Percentiles rank a stretch among this genome's conserved stretches.
phyloP scores from a whole-genome alignment of 35 echinoderm and acorn worm genomes.

The Hemicentrotus pulcherrimus region DNA sequence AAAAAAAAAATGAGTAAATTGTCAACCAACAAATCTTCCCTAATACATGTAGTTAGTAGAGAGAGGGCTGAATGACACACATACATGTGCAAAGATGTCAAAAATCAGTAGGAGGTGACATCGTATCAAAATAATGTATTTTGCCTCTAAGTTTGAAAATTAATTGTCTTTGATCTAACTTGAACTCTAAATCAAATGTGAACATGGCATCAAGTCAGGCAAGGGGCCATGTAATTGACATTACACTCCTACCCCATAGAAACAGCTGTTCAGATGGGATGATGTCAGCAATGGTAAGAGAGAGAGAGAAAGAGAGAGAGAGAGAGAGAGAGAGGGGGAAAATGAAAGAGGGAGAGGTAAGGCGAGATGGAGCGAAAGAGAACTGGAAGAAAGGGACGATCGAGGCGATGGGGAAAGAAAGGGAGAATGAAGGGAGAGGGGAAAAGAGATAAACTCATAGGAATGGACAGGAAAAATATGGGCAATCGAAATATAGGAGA shows the following conservation, averaged over 20 bases:
- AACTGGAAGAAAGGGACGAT: not conserved
- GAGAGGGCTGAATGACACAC: too few relatives aligned
- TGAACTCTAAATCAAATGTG: not conserved
- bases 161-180: not conserved
- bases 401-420: not conserved
- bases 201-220: not conserved
- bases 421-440: not conserved
- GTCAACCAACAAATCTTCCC: too few relatives aligned
- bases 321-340: not conserved
- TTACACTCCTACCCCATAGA: constrained; percentile 29
- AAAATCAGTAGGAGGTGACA: too few relatives aligned
- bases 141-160: too few relatives aligned
- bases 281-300: not conserved
- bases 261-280: constrained; percentile 37
- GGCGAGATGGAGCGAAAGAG: not conserved
- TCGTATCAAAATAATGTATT: too few relatives aligned
- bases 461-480: not conserved
- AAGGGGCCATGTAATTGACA: constrained; percentile 23
- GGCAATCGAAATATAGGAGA: not conserved
- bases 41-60: too few relatives aligned
- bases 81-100: too few relatives aligned
- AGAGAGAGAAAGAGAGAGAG: not conserved
- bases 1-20: too few relatives aligned
- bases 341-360: not conserved
- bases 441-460: not conserved